Evolutionary conservation across 2,888 invertebrate species (phyloP), one percentile per base, ranked within the genome.

Genomic region (Selenia dentaria): DNA sequence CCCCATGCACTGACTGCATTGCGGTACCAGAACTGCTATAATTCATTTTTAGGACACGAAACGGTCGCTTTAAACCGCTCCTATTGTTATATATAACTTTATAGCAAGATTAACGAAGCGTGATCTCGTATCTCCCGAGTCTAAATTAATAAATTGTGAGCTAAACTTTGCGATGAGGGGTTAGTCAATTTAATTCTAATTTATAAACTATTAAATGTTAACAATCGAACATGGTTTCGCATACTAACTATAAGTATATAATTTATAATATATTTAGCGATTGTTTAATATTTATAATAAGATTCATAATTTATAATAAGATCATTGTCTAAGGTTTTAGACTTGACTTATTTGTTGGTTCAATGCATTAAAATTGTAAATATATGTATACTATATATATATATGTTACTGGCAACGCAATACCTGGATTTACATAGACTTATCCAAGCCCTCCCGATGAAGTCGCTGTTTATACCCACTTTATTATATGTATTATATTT

Each of bases 1-100:
- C 82, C 83, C 86, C 80, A 83, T 85, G 83, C 80, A 85, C 87
- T 86, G 86, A 85, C 89, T 87, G 89, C 89, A 89, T 78, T 89
- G 89, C 89, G 85, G 85, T 80, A 81, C 79, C 62, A 73, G 70
- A 69, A 74, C 82, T n/a, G n/a, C n/a, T 74, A 87, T 87, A 87
- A 79, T 76, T 87, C 85, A 88, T 78, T 82, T 84, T 85, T 83
- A 81, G 79, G 80, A 83, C 70, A 78, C 79, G 74, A 75, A 81
- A 79, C 76, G 73, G 70, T 75, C 70, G 70, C 67, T 74, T 81
- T 82, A 75, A 71, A 74, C 74, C 73, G 70, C 55, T 67, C 57
- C 76, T 74, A 81, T 83, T 83, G 82, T 85, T 75, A 62, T 76
- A n/a, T n/a, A 78, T 72, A 65, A 59, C 70, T 81, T 79, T 79